Percentiles rank a stretch among this genome's conserved stretches.
phyloP scores from a whole-genome alignment of 2,797 vertebrate species.

The Intellagama lesueurii region DNA sequence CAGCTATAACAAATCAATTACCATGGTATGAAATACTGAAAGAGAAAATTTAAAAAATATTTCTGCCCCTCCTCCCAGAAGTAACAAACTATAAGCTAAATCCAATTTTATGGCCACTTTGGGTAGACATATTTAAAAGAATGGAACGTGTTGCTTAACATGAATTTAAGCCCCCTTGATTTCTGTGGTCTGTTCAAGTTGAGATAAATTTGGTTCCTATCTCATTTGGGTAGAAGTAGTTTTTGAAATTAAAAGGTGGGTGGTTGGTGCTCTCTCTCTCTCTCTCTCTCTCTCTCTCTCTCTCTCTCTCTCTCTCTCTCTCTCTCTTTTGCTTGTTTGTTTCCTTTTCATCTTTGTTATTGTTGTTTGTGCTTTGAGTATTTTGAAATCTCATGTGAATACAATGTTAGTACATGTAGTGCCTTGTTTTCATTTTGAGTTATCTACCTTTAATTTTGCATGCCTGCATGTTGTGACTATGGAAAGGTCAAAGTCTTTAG shows the following conservation, averaged over 20 bases:
- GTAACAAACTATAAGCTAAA: not conserved
- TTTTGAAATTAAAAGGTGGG: conserved; percentile 14
- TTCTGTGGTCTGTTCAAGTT: no score
- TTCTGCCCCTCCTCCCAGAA: not conserved
- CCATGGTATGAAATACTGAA: not conserved
- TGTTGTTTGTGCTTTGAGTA: not conserved
- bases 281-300: no score
- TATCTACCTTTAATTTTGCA: conserved; percentile 67
- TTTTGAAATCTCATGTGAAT: not conserved
- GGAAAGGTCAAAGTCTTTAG: conserved; percentile 47
- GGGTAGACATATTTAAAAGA: no score
- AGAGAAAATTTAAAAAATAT: not conserved
- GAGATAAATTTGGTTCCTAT: not conserved
- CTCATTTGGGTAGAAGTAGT: not conserved
- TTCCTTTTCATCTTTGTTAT: not conserved
- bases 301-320: no score
- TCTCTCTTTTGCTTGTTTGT: not conserved
- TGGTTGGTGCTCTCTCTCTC: not conserved
- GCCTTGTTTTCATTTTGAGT: conserved; percentile 64
- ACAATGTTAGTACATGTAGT: not conserved
- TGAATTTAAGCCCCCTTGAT: no score
- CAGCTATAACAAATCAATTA: not conserved
- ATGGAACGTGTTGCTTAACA: no score
- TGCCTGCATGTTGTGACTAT: conserved; percentile 62
- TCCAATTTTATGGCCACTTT: no score